Base-by-base conservation (phyloP, 1,140 invertebrate species). In the Bombus pascuorum region DNA sequence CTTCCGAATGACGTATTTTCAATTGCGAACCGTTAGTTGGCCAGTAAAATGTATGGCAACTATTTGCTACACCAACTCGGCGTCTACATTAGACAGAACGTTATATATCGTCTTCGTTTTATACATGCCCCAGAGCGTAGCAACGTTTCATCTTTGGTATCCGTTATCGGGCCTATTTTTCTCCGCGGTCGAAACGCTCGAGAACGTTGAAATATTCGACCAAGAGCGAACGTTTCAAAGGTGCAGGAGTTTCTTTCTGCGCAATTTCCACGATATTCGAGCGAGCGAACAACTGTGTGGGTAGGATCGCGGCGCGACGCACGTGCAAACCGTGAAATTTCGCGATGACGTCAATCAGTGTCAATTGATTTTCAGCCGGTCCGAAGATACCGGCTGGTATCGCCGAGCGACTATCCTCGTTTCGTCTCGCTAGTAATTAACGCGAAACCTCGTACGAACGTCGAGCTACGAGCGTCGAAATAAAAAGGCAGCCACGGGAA, bases 341-440 rank as follows among this genome's bases (percentile, higher is more conserved):
- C 74, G 32, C 81, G 72, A 80, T 80, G 83, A 84, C 76, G 83
- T 84, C 83, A 72, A 84, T 78, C 83, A 57, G 25, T 68, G 39
- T 37, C 39, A 47, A 84, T 84, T 62, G 83, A 84, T 84, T 83
- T 42, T 25, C 37, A 39, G 1, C n/a, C 83, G 5, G 18, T 28
- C 4, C 57, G 25, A 47, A 80, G 32, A 22, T 22, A 12, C 18
- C 8, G 10, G 10, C 18, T 42, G 4, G 15, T 25, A 77, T 22
- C 12, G 12, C 12, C 12, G 0, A 18, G 10, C 25, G 13, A 15
- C 34, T 28, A 39, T 77, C 3, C 25, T 53, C 12, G 34, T 28
- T 34, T 22, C 22, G 18, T 53, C 13, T 70, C 10, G 12, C 53
- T 42, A 8, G 22, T 39, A 72, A 59, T 72, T 72, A 57, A 68